A percentile compares a stretch with the other conserved stretches of the same genome.
These are phyloP conservation scores for Keiferia lycopersicella DNA, from an alignment of 2,888 invertebrate species.

Conservation along the genomic window DNA sequence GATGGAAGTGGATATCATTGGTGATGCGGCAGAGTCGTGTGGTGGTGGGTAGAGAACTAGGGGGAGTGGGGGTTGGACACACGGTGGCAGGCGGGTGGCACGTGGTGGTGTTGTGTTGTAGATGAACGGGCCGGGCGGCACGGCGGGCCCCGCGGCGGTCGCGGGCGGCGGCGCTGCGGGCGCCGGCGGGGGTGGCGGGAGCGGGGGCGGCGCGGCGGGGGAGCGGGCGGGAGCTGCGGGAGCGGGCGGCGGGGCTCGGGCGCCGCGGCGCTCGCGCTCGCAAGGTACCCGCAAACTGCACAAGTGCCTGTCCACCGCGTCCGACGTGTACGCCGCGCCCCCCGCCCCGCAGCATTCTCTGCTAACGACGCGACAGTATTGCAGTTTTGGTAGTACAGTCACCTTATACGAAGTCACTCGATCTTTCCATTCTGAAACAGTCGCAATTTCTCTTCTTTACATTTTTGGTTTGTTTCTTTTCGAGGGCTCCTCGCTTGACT, in stretches of 20 bases:
- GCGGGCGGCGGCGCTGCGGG: conserved; percentile 72
- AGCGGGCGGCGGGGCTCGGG: conserved; percentile 44
- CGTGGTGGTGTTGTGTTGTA: conserved; percentile 48
- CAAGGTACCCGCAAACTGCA: conserved; percentile 97
- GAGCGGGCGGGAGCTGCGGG: conserved; percentile 38
- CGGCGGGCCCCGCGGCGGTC: conserved; percentile 67
- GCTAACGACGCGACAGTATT: conserved; percentile 94
- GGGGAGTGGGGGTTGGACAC: conserved; percentile 26
- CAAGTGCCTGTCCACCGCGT: conserved; percentile 95
- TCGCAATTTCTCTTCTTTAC: conserved; percentile 69
- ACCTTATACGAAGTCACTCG: conserved; percentile 74
- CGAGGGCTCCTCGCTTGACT: conserved; percentile 20
- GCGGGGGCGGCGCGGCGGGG: conserved; percentile 49
- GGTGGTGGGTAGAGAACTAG: conserved; percentile 30
- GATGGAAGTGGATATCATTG: conserved; percentile 27
- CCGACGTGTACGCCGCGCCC: conserved; percentile 87
- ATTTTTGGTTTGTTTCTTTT: conserved; percentile 46
- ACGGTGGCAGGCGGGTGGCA: conserved; percentile 34
- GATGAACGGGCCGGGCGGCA: conserved; percentile 57
- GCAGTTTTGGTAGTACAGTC: conserved; percentile 97
- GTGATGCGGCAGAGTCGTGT: conserved; percentile 30
- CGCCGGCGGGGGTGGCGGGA: conserved; percentile 60
- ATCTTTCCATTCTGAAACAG: conserved; percentile 71
- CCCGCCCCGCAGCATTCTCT: conserved; percentile 84
- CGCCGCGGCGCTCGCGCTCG: conserved; percentile 92